phyloP scores from a whole-genome alignment of 1,140 invertebrate genomes.

The Trinorchestia longiramus region DNA sequence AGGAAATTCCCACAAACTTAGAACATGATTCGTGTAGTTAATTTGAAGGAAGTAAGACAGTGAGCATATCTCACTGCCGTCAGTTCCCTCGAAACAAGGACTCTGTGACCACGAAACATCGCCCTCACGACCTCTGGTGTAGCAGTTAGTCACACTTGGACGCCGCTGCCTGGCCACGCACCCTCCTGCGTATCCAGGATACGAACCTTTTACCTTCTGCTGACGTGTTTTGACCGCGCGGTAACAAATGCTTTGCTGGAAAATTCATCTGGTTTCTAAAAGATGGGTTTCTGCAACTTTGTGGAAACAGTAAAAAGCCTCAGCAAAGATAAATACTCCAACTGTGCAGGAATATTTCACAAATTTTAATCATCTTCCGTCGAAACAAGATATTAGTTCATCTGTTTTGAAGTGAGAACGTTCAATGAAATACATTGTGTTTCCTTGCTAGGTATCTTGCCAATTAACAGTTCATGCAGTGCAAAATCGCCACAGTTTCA shows the following conservation, averaged over 20 bases:
- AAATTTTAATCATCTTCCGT: not conserved
- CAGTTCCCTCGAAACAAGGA: slow-evolving; percentile 34
- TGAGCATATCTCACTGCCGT: slow-evolving; percentile 18
- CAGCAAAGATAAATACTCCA: not conserved
- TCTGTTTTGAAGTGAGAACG: not conserved
- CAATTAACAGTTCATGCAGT: not conserved
- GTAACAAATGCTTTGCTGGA: not conserved
- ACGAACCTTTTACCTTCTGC: not conserved
- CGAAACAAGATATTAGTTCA: not conserved
- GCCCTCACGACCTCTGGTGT: not conserved
- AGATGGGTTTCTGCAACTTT: not conserved
- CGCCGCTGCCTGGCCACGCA: not conserved
- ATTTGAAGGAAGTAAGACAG: slow-evolving; percentile 26
- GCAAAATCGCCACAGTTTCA: not conserved
- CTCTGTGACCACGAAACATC: not conserved
- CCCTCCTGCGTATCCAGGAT: not conserved
- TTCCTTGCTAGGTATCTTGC: not conserved
- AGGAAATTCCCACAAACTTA: not conserved
- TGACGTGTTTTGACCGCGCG: not conserved
- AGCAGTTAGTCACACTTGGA: not conserved
- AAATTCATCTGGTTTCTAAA: not conserved
- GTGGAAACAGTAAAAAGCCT: not conserved
- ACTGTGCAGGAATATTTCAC: not conserved
- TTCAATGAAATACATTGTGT: not conserved
- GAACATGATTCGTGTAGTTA: not conserved